Evolutionary conservation across 2,113 vertebrate species (phyloP).

Genomic region (Clarias batrachus): DNA sequence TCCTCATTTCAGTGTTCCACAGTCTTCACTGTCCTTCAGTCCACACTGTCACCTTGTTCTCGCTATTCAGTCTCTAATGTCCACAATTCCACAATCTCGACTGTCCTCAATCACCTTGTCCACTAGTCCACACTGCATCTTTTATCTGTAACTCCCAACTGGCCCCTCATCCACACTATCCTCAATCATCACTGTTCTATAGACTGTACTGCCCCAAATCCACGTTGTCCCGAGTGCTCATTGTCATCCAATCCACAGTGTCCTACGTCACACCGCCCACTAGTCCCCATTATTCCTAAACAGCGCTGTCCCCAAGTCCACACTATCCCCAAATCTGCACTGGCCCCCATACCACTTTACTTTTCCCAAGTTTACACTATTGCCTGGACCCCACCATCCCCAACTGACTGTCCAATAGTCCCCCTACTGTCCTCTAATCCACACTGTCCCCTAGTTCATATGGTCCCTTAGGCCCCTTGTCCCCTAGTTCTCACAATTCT

Average conservation of each 20-base stretch:
- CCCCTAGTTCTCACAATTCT: background rate
- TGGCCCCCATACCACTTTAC: background rate
- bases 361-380: background rate
- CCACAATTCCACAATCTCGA: background rate
- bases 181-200: background rate
- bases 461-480: background rate
- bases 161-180: too few species aligned
- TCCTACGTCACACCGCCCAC: background rate
- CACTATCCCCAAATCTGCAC: background rate
- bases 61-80: background rate
- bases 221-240: background rate
- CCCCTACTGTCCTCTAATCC: background rate
- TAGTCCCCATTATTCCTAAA: background rate
- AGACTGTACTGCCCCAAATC: background rate
- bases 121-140: background rate
- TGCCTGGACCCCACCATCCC: background rate
- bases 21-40: too few species aligned
- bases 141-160: background rate
- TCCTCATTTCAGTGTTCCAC: background rate
- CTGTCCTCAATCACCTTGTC: background rate
- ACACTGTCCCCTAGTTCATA: background rate
- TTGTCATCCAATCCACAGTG: background rate
- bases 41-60: background rate
- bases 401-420: background rate
- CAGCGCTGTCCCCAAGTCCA: background rate